A percentile compares a stretch with the other conserved stretches of the same genome.
phyloP scores from a whole-genome alignment of 2,888 invertebrate genomes.

The Phortica okadai region DNA sequence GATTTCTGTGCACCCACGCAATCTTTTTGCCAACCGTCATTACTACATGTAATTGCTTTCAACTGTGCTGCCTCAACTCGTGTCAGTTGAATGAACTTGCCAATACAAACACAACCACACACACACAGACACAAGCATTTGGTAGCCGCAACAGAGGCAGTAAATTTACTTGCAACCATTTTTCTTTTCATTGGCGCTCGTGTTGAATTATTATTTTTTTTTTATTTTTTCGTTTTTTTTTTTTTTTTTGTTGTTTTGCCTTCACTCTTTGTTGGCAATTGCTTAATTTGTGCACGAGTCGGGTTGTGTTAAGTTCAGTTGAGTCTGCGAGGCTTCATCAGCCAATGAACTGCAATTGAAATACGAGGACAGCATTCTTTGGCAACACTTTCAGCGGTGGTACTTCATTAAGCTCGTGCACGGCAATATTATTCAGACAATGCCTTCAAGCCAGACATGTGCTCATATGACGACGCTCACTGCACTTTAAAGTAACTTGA shows the following conservation, averaged over 20 bases:
- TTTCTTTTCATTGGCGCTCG: neutral
- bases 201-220: neutral
- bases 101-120: conserved; percentile 51
- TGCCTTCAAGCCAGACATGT: neutral
- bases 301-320: neutral
- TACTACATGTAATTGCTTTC: conserved; percentile 15
- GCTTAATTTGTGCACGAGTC: conserved; percentile 25
- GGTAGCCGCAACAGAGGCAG: conserved; percentile 57
- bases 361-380: neutral
- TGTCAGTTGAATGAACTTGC: conserved; percentile 52
- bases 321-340: conserved; percentile 12
- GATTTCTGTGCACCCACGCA: neutral
- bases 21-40: neutral
- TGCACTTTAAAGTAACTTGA: neutral
- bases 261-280: conserved; percentile 12
- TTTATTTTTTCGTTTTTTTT: neutral
- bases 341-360: conserved; percentile 28
- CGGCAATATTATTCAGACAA: neutral
- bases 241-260: neutral
- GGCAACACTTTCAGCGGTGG: neutral
- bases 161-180: conserved; percentile 51
- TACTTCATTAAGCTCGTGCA: conserved; percentile 10
- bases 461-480: neutral
- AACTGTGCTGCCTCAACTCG: conserved; percentile 1
- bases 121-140: conserved; percentile 10